Evolutionary conservation across 2,797 vertebrate genomes (phyloP).

Genomic region (Eulemur coronatus): DNA sequence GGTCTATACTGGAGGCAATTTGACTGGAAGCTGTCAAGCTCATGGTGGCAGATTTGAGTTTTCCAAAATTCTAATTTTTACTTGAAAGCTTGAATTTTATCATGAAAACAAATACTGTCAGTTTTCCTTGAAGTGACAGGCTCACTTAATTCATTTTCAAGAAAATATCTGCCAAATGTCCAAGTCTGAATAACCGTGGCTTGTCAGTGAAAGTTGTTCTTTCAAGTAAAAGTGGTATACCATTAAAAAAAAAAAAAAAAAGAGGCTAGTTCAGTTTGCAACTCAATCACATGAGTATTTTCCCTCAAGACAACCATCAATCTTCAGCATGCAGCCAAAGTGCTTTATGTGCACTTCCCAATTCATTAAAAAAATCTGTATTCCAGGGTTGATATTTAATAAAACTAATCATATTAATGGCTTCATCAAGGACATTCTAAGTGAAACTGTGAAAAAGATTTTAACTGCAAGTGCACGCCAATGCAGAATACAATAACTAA

Average conservation of each 20-base stretch:
- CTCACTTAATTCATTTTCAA: not conserved
- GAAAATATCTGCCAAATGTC: not conserved
- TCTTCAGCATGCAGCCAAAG: not conserved
- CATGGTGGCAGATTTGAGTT: not conserved
- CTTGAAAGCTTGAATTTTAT: not conserved
- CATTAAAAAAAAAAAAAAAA: not conserved
- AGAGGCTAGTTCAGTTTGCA: not conserved
- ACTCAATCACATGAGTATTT: not conserved
- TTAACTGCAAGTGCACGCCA: not conserved
- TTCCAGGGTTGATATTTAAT: not conserved
- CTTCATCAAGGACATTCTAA: not conserved
- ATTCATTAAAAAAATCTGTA: not conserved
- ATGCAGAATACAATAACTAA: not conserved
- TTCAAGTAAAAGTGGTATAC: not conserved
- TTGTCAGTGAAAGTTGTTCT: not conserved
- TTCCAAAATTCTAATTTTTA: slow-evolving; percentile 26
- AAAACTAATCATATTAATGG: not conserved
- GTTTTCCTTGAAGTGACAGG: not conserved
- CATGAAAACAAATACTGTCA: not conserved
- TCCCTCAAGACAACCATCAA: not conserved
- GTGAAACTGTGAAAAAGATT: not conserved
- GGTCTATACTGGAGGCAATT: not conserved
- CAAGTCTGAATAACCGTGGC: not conserved
- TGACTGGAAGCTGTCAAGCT: not conserved
- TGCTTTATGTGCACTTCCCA: not conserved